Base-by-base conservation (phyloP, 2,888 invertebrate genomes). In the Rosalia funebris region DNA sequence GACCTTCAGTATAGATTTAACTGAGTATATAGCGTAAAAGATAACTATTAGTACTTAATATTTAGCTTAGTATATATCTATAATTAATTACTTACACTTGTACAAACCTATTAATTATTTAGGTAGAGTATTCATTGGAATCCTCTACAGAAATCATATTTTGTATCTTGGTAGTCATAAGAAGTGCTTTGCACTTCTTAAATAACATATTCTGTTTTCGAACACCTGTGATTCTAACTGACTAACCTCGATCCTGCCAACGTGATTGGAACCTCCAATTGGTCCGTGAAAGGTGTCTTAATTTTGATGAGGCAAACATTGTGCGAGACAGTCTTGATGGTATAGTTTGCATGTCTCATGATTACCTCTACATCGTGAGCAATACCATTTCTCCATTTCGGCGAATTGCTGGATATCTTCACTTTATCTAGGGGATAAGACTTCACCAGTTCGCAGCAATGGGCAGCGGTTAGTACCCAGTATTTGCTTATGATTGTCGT, bases 391-490 rank as follows among this genome's bases (percentile, higher is more conserved):
- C 57, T 58, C 63, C 68, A 67, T 41, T 64, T 68, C 14, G 59
- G 57, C 1, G 70, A 64, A 45, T 71, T 69, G 41, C 69, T 70
- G 3, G 68, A 57, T 10, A 73, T 54, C 54, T 70, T 70, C 4
- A 72, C 15, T 11, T 46, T 62, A 4, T 68, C 68, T 34, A 63
- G 20, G 0, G 69, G 60, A 15, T 68, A 63, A 2, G 62, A 48
- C 14, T 61, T 52, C 1, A 71, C 60, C 11, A 60, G 37, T 42
- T 70, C 63, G 42, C 70, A 71, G 44, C 73, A 73, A 56, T 70
- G 65, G 0, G 70, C 71, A 1, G 73, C 47, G 15, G 72, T 71
- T 15, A 73, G 37, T 0, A 71, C 69, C 72, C 70, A 72, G 37
- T 60, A 62, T 59, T 63, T 68, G 16, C 71, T 68, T 14, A 73